Evolutionary conservation across 2,797 vertebrate genomes (phyloP), one percentile per base, ranked within the genome.

Genomic region (Sebastes melanostomus): DNA sequence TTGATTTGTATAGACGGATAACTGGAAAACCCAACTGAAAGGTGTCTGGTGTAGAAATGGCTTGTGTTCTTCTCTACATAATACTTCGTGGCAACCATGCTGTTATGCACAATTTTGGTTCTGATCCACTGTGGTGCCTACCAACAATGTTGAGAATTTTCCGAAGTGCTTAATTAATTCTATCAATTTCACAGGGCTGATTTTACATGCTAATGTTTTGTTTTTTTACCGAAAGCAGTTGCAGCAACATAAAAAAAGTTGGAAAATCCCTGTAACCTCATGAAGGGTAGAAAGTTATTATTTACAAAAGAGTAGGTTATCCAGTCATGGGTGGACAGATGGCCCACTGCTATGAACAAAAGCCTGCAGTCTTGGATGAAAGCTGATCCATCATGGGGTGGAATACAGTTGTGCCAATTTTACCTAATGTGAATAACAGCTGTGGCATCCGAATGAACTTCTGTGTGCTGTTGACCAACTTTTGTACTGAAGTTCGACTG

Each of bases 341-440:
- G 70, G 59, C 62, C 50, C 55, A 30, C 16, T 52, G 25, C 38
- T 60, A n/a, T 61, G 60, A 73, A 38, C 34, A 59, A 29, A 75
- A 73, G 38, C 24, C 30, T 42, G 54, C 36, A 67, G 29, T 54
- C 62, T 75, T 71, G 63, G 66, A 63, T 82, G 55, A 56, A 71
- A 84, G 67, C 52, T 38, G 32, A 76, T 66, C 65, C 5, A 8
- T 78, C 30, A 25, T 66, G 68, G 67, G 81, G 58, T 76, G 13
- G 55, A 80, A 72, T 30, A 74, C 55, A 61, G 3, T 36, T 22
- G 24, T 82, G 52, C 34, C 56, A 55, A 6, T 79, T 63, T 50
- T 62, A 24, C 25, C 42, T 22, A 69, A 55, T 68, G 66, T 77
- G 46, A 75, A 58, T 18, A 60, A 50, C 61, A 72, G 38, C 70